Evolutionary conservation across 2,888 invertebrate species (phyloP).

Genomic region (Colletes collaris): DNA sequence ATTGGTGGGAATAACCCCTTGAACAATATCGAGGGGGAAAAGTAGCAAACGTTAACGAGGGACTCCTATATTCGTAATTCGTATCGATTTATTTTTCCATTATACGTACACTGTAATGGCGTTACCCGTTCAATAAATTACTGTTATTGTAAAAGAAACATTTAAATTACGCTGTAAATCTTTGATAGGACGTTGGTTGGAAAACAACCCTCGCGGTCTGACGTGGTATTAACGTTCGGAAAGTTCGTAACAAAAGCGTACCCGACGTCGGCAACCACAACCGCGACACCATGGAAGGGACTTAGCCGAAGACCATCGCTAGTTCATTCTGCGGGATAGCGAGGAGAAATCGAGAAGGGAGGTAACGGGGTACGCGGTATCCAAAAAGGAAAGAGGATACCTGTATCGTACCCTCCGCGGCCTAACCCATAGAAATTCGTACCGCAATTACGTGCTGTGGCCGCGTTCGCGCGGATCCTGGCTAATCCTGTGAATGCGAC

Average conservation of each 20-base stretch:
- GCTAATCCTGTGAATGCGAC: constrained; percentile 80
- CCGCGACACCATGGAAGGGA: constrained; percentile 41
- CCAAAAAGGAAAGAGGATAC: constrained; percentile 59
- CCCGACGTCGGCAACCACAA: constrained; percentile 41
- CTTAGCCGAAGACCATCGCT: constrained; percentile 52
- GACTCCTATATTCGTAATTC: too few species aligned
- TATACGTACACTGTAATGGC: too few species aligned
- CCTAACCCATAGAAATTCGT: constrained; percentile 76
- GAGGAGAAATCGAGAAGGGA: constrained; percentile 53
- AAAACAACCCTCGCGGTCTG: constrained; percentile 12
- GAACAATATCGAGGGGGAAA: too few species aligned
- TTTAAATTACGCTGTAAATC: background rate
- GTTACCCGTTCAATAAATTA: too few species aligned
- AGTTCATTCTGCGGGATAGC: constrained; percentile 58
- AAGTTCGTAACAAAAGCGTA: constrained; percentile 54
- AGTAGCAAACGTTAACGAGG: too few species aligned
- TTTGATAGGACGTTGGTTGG: background rate
- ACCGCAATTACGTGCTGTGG: constrained; percentile 78
- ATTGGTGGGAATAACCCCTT: too few species aligned
- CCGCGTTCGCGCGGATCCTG: constrained; percentile 76
- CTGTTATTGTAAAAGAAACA: too few species aligned
- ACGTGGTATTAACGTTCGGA: constrained; percentile 31
- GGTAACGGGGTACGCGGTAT: constrained; percentile 45
- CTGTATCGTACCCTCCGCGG: constrained; percentile 62
- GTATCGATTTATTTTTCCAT: too few species aligned